phyloP scores from a whole-genome alignment of 2,888 invertebrate species.

The Pasiphila rectangulata region DNA sequence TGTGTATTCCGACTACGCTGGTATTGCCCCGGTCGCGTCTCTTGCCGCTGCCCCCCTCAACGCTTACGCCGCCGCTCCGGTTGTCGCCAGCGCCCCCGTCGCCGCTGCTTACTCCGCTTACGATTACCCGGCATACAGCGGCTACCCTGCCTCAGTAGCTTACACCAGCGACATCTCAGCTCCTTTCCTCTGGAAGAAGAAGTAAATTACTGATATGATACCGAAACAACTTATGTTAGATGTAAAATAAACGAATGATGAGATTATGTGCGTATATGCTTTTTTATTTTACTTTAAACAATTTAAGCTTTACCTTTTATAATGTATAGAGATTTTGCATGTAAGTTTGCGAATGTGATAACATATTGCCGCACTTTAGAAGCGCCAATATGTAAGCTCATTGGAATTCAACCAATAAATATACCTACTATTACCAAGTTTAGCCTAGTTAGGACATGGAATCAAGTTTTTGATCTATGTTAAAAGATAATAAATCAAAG shows the following conservation, averaged over 20 bases:
- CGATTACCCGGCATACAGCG: slow-evolving; percentile 24
- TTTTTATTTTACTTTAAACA: neutral
- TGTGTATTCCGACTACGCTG: slow-evolving; percentile 12
- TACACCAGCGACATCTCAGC: slow-evolving; percentile 10
- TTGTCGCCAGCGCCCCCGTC: slow-evolving; percentile 6
- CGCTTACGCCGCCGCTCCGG: slow-evolving; percentile 5
- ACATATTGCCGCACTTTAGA: too few species aligned
- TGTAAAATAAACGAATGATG: neutral
- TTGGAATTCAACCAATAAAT: too few species aligned
- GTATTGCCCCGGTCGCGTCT: slow-evolving; percentile 25
- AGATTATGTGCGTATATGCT: neutral
- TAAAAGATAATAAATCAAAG: too few species aligned
- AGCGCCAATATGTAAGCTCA: too few species aligned
- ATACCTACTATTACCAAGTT: too few species aligned
- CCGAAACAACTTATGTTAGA: neutral
- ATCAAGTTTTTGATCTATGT: too few species aligned
- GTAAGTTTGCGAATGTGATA: too few species aligned
- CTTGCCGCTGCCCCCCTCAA: slow-evolving; percentile 28
- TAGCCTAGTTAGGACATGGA: too few species aligned
- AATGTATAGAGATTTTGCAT: too few species aligned
- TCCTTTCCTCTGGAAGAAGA: slow-evolving; percentile 25
- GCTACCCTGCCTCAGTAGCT: slow-evolving; percentile 7
- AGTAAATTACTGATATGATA: slow-evolving; percentile 17
- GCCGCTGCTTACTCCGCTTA: slow-evolving; percentile 13
- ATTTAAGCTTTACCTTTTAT: neutral